Base-by-base conservation (phyloP, 1,140 invertebrate species). In the Drosophila eugracilis region DNA sequence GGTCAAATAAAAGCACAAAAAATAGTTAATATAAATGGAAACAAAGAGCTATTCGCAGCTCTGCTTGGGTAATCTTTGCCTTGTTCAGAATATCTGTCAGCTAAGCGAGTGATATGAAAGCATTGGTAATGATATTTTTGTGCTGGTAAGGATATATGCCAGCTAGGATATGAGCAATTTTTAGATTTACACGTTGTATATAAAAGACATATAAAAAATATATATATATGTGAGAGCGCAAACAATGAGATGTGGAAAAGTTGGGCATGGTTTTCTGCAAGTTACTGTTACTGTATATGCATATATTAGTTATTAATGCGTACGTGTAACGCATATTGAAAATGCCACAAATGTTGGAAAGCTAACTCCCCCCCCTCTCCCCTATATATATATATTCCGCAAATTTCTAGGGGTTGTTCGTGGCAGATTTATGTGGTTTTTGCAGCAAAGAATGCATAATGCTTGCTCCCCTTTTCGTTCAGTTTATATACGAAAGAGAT, bases 221-320 rank as follows among this genome's bases (percentile, higher is more conserved):
- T 12, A 12, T 12, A 12, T 12, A 28, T 53, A 63, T 50, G 24
- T 59, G n/a, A n/a, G n/a, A n/a, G 36, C 55, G 26, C 81, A 86
- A 86, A 85, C 80, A 85, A 85, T 85, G 60, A 76, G 75, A 85
- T 69, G 66, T 81, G 81, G 34, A 17, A n/a, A n/a, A 54, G 48
- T 36, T 14, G 34, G 48, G 21, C 30, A 36, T 48, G 62, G 21
- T 39, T 52, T 36, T 26, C 15, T 28, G 58, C 22, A 53, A 67
- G 66, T 71, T n/a, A n/a, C 59, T 75, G 76, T 59, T 78, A 84
- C 79, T 80, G 81, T 86, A 80, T 85, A 85, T 86, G 80, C 80
- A 85, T 85, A 85, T 85, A 86, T 88, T 86, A 86, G 81, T 86
- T 86, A 88, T 88, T 86, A 86, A 86, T 86, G 81, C 83, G 81